A percentile compares a stretch with the other conserved stretches of the same genome.
Conservation (phyloP, 1,140 invertebrate species). For the Phenacoccus solenopsis region DNA sequence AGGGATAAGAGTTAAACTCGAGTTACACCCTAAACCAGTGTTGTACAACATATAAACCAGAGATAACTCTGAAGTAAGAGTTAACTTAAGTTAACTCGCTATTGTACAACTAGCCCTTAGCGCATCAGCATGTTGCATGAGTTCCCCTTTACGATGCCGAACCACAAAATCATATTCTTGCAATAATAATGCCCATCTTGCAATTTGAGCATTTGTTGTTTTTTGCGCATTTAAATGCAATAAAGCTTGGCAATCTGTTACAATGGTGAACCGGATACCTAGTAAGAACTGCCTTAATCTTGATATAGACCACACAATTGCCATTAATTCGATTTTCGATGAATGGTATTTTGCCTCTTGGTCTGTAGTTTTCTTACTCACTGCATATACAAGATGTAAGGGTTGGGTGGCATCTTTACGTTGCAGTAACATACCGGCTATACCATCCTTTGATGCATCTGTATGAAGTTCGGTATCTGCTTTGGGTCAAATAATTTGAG, state of each 20-base stretch:
- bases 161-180: conserved; percentile 28
- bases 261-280: background rate
- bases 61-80: too few species aligned
- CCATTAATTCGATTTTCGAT: background rate
- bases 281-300: background rate
- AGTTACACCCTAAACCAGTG: too few species aligned
- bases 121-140: conserved; percentile 32
- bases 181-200: conserved; percentile 30
- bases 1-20: too few species aligned
- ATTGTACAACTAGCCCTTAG: too few species aligned
- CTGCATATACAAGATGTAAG: background rate
- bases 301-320: background rate
- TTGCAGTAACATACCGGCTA: conserved; percentile 1
- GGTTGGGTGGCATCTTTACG: background rate
- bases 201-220: conserved; percentile 27
- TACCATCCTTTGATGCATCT: background rate
- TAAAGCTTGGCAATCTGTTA: conserved; percentile 1
- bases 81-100: too few species aligned
- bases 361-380: background rate
- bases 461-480: conserved; percentile 9
- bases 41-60: too few species aligned
- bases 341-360: background rate
- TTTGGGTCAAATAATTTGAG: background rate
- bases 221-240: background rate
- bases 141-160: conserved; percentile 27